A percentile compares a stretch with the other conserved stretches of the same genome.
phyloP scores from a whole-genome alignment of 2,113 vertebrate species.

The Struthio camelus region DNA sequence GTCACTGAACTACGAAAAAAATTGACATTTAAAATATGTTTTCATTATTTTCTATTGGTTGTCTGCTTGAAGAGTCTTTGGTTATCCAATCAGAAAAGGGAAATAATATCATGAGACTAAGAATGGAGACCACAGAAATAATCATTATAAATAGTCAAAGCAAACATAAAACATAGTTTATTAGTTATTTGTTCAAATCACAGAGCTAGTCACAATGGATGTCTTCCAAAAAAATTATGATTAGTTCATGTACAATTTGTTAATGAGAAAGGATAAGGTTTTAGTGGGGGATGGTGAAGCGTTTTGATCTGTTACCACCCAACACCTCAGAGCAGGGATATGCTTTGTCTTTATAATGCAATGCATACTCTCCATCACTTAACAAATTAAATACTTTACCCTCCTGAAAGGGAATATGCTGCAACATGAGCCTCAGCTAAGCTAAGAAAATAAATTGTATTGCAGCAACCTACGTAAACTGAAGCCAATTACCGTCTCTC shows the following conservation, averaged over 20 bases:
- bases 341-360: background rate
- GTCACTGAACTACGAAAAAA: background rate
- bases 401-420: conserved; percentile 18
- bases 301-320: background rate
- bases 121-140: background rate
- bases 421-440: conserved; percentile 22
- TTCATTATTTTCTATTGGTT: background rate
- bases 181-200: conserved; percentile 11
- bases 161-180: background rate
- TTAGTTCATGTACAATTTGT: background rate
- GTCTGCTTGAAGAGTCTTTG: background rate
- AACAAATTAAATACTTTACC: conserved; percentile 29
- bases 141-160: background rate
- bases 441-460: conserved; percentile 52
- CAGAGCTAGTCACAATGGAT: background rate
- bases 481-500: conserved; percentile 51
- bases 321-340: background rate
- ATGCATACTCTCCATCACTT: background rate
- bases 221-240: conserved; percentile 7
- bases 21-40: background rate
- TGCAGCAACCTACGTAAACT: conserved; percentile 56
- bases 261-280: background rate
- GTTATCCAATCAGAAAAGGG: background rate
- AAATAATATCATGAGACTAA: background rate
- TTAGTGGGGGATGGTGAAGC: background rate